These are phyloP conservation scores for Onthophagus taurus DNA, from an alignment of 1,140 invertebrate genomes.

Conservation along the genomic window DNA sequence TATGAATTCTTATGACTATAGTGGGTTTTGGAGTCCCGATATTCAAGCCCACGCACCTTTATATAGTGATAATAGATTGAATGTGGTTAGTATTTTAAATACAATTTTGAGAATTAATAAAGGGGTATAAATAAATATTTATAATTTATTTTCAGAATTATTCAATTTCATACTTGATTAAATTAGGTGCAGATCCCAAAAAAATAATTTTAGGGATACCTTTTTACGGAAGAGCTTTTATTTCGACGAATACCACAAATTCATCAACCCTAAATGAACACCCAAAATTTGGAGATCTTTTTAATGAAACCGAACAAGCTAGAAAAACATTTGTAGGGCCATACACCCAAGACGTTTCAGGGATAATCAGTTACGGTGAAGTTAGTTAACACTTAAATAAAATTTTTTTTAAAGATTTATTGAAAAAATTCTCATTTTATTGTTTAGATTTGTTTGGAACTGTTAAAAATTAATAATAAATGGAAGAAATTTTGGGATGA, in stretches of 20 bases:
- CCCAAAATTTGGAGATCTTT: too few species aligned
- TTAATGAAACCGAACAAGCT: too few species aligned
- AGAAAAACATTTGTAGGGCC: slow-evolving; percentile 64
- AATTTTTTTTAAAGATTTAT: background rate
- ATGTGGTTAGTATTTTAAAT: slow-evolving; percentile 44
- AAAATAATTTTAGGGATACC: slow-evolving; percentile 77
- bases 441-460: slow-evolving; percentile 52
- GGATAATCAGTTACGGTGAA: slow-evolving; percentile 80
- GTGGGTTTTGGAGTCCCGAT: slow-evolving; percentile 64
- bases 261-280: slow-evolving; percentile 37
- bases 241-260: slow-evolving; percentile 35
- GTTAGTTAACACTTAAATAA: background rate
- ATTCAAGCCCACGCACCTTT: slow-evolving; percentile 61
- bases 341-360: slow-evolving; percentile 67
- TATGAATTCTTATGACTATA: slow-evolving; percentile 80
- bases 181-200: slow-evolving; percentile 57
- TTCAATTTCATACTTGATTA: slow-evolving; percentile 63
- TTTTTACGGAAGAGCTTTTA: slow-evolving; percentile 74
- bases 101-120: background rate
- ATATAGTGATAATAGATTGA: slow-evolving; percentile 39
- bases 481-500: slow-evolving; percentile 54
- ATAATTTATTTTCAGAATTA: slow-evolving; percentile 46
- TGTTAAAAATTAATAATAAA: slow-evolving; percentile 38
- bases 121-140: slow-evolving; percentile 16
- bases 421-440: too few species aligned